Conservation (phyloP, 2,113 vertebrate species). For the Diglossa brunneiventris region DNA sequence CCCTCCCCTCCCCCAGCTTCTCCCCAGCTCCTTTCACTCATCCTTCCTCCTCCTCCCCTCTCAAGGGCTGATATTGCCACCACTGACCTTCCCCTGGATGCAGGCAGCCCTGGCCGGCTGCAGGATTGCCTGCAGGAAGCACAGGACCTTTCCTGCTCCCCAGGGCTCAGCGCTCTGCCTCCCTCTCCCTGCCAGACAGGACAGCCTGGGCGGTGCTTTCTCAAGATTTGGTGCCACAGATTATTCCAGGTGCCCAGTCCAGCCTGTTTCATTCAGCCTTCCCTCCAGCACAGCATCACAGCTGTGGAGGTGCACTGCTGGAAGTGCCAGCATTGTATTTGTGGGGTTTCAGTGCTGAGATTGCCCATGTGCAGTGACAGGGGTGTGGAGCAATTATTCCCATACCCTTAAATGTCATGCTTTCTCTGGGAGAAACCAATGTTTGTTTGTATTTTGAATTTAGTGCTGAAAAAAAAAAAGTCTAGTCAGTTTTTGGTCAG, state of each 20-base stretch:
- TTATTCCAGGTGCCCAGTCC: not conserved
- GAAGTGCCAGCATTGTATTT: not conserved
- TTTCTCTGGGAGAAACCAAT: not conserved
- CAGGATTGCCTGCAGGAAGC: not conserved
- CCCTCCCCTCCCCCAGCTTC: not conserved
- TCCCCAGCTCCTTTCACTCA: not conserved
- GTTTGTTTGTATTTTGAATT: not conserved
- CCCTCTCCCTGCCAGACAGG: not conserved
- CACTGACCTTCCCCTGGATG: not conserved
- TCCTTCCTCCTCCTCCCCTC: not conserved
- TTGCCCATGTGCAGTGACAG: not conserved
- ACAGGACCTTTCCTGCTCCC: not conserved
- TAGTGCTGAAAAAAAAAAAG: not conserved
- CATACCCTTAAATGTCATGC: rapidly evolving
- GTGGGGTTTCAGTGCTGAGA: not conserved
- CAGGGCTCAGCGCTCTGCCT: not conserved
- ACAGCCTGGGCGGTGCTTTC: not conserved
- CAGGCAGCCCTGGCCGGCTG: not conserved
- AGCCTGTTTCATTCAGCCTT: not conserved
- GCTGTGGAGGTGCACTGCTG: not conserved
- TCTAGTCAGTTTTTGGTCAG: not conserved
- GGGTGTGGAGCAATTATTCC: not conserved
- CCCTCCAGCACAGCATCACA: not conserved
- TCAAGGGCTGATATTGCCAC: not conserved
- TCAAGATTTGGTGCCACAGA: not conserved